A percentile compares a stretch with the other conserved stretches of the same genome.
phyloP scores from a whole-genome alignment of 2,888 invertebrate genomes.

The Acrobasis repandana region DNA sequence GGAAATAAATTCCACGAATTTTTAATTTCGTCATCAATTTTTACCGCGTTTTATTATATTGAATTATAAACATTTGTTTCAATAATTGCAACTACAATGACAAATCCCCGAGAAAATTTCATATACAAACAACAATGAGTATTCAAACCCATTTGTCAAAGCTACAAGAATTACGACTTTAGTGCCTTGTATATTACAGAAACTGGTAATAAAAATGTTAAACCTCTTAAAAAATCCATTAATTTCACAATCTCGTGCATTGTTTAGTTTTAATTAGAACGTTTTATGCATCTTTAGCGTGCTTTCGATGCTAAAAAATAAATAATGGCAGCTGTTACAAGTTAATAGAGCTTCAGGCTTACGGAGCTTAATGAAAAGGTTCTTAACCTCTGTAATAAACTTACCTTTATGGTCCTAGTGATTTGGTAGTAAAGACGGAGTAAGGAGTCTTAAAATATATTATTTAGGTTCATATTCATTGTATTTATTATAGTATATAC shows the following conservation, averaged over 20 bases:
- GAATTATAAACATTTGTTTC: neutral
- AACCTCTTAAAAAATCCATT: conserved; percentile 2
- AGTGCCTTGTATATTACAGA: neutral
- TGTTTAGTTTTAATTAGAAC: conserved; percentile 13
- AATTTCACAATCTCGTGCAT: conserved; percentile 16
- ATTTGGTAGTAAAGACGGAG: conserved; percentile 8
- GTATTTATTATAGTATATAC: neutral
- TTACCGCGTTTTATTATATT: no score
- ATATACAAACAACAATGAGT: neutral
- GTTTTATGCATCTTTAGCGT: conserved; percentile 21
- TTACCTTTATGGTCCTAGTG: conserved; percentile 24
- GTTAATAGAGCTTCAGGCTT: conserved; percentile 21
- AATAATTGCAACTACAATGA: neutral
- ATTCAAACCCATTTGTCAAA: conserved; percentile 1
- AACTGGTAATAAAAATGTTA: conserved; percentile 4
- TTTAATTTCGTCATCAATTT: no score
- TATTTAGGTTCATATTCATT: neutral
- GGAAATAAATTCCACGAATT: no score
- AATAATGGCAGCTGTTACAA: conserved; percentile 21
- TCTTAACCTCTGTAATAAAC: conserved; percentile 25
- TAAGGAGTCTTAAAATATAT: neutral
- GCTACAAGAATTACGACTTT: neutral
- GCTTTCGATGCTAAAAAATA: conserved; percentile 8
- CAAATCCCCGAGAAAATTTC: neutral
- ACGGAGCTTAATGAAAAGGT: conserved; percentile 22